Evolutionary conservation across 2,888 invertebrate genomes (phyloP), one percentile per base, ranked within the genome.

Genomic region (Ceriagrion tenellum): DNA sequence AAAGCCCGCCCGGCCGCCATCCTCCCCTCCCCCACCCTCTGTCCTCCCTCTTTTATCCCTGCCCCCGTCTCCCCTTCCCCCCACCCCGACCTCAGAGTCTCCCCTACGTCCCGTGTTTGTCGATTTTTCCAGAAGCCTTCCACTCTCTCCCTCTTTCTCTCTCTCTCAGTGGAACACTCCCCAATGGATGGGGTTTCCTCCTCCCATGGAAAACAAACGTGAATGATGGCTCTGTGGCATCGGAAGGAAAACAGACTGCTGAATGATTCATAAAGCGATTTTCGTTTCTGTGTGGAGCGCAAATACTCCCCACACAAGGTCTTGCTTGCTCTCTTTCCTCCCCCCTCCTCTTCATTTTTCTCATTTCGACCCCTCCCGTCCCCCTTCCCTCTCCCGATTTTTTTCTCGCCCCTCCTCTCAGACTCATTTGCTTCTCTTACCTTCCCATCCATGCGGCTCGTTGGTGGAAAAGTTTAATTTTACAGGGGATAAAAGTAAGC

Each of bases 201-300:
- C 90, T 55, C 91, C 69, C 69, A 35, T 93, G 93, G 47, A 93
- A 93, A 93, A 93, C 93, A 93, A 93, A 93, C 93, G 93, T 93
- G 93, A 93, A 69, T 93, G 93, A 93, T 93, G 93, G 69, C 91
- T 91, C 91, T 63, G 40, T 69, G 93, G 93, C 91, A 63, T 91
- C 63, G 93, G 93, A 93, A 93, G 93, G 93, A 93, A 93, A 93
- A 93, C 93, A 93, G 93, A 93, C 93, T 93, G 93, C 93, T 93
- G 93, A 93, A 93, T 93, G 93, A 93, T 93, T 93, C 93, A 93
- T 93, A 93, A 93, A 93, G 93, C 93, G 93, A 93, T 93, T 93
- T 93, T 69, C 93, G 93, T 93, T 69, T 91, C 93, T 63, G 69
- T 69, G 69, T 69, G 93, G 93, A 93, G 93, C 93, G 63, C 93